Conservation (phyloP, 2,888 invertebrate genomes). For the Cantharis flavilabris region DNA sequence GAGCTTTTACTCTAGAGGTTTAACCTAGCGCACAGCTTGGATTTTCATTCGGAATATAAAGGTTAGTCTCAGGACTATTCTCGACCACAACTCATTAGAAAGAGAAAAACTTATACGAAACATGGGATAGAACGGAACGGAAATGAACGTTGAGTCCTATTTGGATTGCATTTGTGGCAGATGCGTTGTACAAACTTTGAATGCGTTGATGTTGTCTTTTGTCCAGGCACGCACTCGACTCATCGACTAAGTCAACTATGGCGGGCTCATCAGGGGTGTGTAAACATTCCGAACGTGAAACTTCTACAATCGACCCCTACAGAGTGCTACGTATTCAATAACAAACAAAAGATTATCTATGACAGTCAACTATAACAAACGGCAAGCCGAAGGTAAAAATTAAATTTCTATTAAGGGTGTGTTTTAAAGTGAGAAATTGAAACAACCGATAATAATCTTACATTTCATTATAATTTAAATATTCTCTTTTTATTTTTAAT, state of each 20-base stretch:
- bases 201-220: constrained; percentile 49
- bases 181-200: constrained; percentile 33
- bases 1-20: constrained; percentile 37
- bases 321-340: constrained; percentile 22
- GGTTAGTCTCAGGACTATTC: constrained; percentile 27
- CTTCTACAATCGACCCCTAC: constrained; percentile 46
- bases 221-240: constrained; percentile 52
- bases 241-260: constrained; percentile 52
- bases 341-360: constrained; percentile 23
- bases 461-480: neutral
- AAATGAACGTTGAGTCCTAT: constrained; percentile 6
- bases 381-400: neutral
- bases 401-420: constrained; percentile 1
- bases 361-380: constrained; percentile 17
- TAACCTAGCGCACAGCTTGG: constrained; percentile 39
- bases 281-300: constrained; percentile 50
- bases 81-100: constrained; percentile 26
- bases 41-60: constrained; percentile 25
- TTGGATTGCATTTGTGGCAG: constrained; percentile 29
- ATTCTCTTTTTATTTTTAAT: neutral
- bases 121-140: neutral
- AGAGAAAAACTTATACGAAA: constrained; percentile 13
- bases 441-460: neutral
- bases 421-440: neutral
- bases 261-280: constrained; percentile 50